Evolutionary conservation across 2,113 vertebrate genomes (phyloP), one percentile per base, ranked within the genome.

Genomic region (Oncorhynchus mykiss): DNA sequence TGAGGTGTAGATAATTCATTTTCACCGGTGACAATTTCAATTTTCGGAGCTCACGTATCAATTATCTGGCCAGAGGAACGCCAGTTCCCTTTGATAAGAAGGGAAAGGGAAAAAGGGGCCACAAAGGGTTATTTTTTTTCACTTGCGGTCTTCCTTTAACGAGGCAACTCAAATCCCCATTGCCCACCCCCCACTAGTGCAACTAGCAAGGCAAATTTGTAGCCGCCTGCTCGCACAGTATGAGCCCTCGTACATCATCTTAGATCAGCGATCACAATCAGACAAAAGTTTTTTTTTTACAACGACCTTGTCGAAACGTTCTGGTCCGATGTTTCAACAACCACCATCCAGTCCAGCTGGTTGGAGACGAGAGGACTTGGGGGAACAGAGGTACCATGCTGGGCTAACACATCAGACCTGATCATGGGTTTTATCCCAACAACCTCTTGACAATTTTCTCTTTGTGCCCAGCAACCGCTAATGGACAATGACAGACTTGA

Each of bases 141-240:
- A 73, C 70, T 65, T 67, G 79, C 59, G 77, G 79, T 81, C 59
- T 79, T 75, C 60, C 74, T 86, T 84, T 77, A 85, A 79, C 80
- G 77, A 82, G 84, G 85, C 83, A 81, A 72, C 79, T 62, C 76
- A 39, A 74, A 54, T 70, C 39, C 69, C 76, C 27, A 31, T 27
- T 24, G 62, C 73, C 79, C 57, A 70, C 72, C 82, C 88, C 89
- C 87, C 84, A 86, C 89, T 75, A 81, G 85, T 72, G 76, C 51
- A 86, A 90, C 88, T 83, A 88, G 87, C 85, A 84, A 81, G 77
- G 85, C 84, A 93, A 91, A 94, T 94, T 92, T 93, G 92, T 93
- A 85, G 87, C 83, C 91, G 85, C 85, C 86, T 88, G 88, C 88
- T 84, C 80, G 87, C 93, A 90, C 90, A 92, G 87, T 91, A 82